Base-by-base conservation (phyloP, 2,888 invertebrate genomes). In the Anoplius nigerrimus region DNA sequence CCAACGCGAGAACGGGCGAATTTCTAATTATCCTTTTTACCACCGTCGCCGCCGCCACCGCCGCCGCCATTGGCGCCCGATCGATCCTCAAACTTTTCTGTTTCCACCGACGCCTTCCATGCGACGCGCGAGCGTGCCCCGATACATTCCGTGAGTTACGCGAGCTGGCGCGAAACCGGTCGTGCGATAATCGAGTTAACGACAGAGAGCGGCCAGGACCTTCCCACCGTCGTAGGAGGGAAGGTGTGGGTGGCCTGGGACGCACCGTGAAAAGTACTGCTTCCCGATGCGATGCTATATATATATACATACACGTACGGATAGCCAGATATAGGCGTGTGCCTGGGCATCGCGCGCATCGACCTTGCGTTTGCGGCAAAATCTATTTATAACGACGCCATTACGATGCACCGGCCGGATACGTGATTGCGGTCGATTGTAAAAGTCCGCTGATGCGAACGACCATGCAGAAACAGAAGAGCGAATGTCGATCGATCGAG, bases 391-490 rank as follows among this genome's bases (percentile, higher is more conserved):
- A 74, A 66, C 68, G 42, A 55, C 24, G 21, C 58, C 62, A 55
- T 66, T 64, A 70, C 60, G 66, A 65, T 61, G 45, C 64, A 69
- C 55, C 69, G 67, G 54, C 55, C 63, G 58, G 62, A 69, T 53
- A 64, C 51, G 68, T 63, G 80, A 74, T 72, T 67, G 68, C 58
- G 63, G 58, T 74, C 80, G 80, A 79, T 70, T 68, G 74, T 71
- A 69, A 70, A 69, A 72, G 65, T 67, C 71, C 66, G 69, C 43
- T 69, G 75, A 75, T 74, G 73, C 70, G 73, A 56, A 54, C 70
- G 67, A 74, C 66, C 48, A 45, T 53, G 66, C 62, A 48, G 64
- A 68, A 63, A 55, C 27, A 46, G 58, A 63, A 65, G n/a, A 46
- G 27, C 34, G 11, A 34, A 34, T 27, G 22, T 42, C 59, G 55